Conservation (phyloP, 1,140 invertebrate species). For the Ostrea denselamellosa region DNA sequence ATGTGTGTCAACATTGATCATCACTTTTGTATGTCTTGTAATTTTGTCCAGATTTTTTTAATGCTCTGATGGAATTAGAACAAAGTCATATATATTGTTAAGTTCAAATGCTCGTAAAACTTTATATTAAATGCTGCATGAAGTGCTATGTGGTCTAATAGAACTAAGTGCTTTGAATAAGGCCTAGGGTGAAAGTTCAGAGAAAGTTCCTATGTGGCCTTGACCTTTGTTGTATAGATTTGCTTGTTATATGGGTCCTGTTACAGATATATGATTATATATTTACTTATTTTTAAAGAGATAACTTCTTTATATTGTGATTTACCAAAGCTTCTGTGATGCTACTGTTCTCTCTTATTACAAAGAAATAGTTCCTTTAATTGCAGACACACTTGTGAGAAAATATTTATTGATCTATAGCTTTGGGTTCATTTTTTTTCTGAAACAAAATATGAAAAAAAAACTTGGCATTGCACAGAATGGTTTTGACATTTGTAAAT, state of each 20-base stretch:
- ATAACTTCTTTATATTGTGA: conserved; percentile 10
- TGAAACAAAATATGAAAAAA: background rate
- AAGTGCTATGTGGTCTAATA: background rate
- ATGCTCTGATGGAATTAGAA: background rate
- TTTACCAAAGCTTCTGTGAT: conserved; percentile 10
- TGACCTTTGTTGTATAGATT: conserved; percentile 26
- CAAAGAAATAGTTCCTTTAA: background rate
- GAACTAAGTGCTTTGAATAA: background rate
- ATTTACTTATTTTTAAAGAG: background rate
- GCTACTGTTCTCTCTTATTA: background rate
- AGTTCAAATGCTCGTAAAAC: background rate
- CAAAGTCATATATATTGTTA: background rate
- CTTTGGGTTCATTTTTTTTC: background rate
- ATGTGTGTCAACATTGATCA: background rate
- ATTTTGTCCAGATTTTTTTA: conserved; percentile 23
- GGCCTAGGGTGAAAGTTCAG: background rate
- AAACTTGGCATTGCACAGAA: conserved; percentile 36
- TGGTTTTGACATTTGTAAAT: conserved; percentile 3
- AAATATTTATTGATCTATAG: background rate
- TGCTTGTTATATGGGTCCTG: background rate
- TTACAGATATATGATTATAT: background rate
- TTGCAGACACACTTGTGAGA: background rate
- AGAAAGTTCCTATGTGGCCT: background rate
- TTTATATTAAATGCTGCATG: background rate
- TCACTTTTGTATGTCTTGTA: conserved; percentile 10